Conservation (phyloP, 2,797 vertebrate species). For the Halcyon leucocephala region DNA sequence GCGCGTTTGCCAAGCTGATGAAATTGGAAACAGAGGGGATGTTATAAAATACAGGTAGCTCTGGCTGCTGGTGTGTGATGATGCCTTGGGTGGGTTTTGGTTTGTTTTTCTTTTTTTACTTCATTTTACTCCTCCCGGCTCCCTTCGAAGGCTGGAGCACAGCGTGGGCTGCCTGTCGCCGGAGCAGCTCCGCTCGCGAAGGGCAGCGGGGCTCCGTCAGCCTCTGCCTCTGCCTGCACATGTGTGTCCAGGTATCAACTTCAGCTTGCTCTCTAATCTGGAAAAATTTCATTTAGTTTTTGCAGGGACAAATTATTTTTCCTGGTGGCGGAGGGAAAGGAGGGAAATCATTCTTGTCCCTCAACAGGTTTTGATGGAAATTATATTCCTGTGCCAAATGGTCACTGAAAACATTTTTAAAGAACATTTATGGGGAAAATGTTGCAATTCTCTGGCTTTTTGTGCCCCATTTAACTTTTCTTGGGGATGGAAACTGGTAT, state of each 20-base stretch:
- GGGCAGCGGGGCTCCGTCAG: not conserved
- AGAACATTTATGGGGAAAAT: constrained; percentile 43
- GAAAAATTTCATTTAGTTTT: constrained; percentile 52
- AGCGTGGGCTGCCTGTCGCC: not conserved
- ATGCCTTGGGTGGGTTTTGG: not conserved
- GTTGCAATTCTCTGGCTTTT: constrained; percentile 57
- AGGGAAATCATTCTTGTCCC: constrained; percentile 43
- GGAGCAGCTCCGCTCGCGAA: not conserved
- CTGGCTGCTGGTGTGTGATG: constrained; percentile 34
- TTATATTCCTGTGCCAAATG: not conserved
- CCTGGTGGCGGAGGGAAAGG: not conserved
- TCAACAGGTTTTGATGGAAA: constrained; percentile 62
- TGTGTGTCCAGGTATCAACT: not conserved
- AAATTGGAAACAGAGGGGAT: constrained; percentile 70
- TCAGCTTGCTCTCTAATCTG: not conserved
- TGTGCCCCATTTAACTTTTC: not conserved
- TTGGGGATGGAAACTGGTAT: constrained; percentile 54
- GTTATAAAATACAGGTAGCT: constrained; percentile 75
- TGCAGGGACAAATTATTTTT: constrained; percentile 56
- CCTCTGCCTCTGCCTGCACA: not conserved
- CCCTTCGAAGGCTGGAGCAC: constrained; percentile 4
- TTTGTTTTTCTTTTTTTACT: not conserved
- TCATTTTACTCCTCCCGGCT: constrained; percentile 15
- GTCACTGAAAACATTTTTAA: constrained; percentile 53
- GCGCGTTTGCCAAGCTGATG: constrained; percentile 69